phyloP scores from a whole-genome alignment of 2,797 vertebrate genomes.

The Poecilia gillii region DNA sequence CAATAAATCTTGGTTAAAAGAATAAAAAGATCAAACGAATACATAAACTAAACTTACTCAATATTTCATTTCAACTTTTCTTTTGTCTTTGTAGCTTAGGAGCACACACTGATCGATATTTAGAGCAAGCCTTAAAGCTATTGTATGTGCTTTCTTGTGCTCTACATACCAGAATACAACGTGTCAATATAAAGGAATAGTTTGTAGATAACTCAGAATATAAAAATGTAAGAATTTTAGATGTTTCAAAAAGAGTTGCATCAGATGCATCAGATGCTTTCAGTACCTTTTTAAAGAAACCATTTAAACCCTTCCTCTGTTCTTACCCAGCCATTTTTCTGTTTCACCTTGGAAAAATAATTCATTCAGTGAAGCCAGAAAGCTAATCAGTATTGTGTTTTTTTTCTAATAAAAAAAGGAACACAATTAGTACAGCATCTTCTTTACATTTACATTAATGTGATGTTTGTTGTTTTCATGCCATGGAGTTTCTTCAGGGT shows the following conservation, averaged over 20 bases:
- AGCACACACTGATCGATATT: not conserved
- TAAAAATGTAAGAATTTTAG: not conserved
- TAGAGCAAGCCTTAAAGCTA: not conserved
- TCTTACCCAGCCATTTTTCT: not conserved
- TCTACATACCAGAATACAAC: not conserved
- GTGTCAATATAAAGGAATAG: not conserved
- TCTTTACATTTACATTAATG: not conserved
- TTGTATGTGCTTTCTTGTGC: not conserved
- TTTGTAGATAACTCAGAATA: not conserved
- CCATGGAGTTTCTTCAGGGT: not conserved
- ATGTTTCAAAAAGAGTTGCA: not conserved
- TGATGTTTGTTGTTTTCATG: not conserved
- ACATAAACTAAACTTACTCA: not conserved
- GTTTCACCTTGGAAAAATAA: not conserved
- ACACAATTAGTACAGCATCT: not conserved
- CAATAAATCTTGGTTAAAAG: constrained; percentile 5
- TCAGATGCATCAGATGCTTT: not conserved
- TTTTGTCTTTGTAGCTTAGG: not conserved
- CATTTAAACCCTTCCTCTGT: not conserved
- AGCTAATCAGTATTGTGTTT: not conserved
- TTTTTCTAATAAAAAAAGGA: not conserved
- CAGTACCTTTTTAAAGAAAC: not conserved
- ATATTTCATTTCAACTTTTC: not conserved
- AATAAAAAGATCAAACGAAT: constrained; percentile 3
- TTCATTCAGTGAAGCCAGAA: not conserved